A percentile compares a stretch with the other conserved stretches of the same genome.
Evolutionary conservation across 2,888 invertebrate species (phyloP).

Genomic region (Leptodirus hochenwartii): DNA sequence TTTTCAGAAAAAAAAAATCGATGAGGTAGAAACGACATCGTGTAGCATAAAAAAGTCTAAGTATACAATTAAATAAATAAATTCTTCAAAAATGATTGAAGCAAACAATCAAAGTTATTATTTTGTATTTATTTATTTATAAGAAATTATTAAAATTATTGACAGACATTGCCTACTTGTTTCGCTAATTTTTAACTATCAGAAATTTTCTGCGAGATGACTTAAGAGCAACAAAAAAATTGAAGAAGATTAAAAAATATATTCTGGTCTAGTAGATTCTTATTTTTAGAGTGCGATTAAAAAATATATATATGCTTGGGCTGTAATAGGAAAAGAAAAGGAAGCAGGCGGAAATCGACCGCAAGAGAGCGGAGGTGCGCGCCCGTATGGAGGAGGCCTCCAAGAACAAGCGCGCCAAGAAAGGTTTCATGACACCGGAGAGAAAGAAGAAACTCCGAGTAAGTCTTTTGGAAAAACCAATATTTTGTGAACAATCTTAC

Average conservation of each 20-base stretch:
- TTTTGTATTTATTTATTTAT: too few species aligned
- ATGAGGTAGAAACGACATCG: slow-evolving; percentile 48
- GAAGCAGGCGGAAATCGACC: slow-evolving; percentile 94
- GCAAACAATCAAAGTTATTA: background rate
- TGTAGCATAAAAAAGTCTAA: too few species aligned
- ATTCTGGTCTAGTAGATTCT: background rate
- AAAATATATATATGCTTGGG: slow-evolving; percentile 1
- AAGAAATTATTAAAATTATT: too few species aligned
- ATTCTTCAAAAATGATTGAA: slow-evolving; percentile 1
- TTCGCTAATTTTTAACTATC: too few species aligned
- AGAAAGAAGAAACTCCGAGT: slow-evolving; percentile 99
- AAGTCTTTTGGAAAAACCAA: too few species aligned
- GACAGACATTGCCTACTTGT: too few species aligned
- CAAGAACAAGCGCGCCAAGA: slow-evolving; percentile 97
- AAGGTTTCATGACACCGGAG: slow-evolving; percentile 99
- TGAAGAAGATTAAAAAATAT: background rate
- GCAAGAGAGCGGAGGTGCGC: slow-evolving; percentile 97
- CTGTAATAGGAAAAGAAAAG: slow-evolving; percentile 76
- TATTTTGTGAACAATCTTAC: too few species aligned
- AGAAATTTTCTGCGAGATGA: too few species aligned
- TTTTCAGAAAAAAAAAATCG: slow-evolving; percentile 63
- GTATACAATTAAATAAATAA: too few species aligned
- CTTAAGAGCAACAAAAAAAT: background rate
- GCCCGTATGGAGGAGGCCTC: slow-evolving; percentile 98
- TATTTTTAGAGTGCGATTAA: background rate